Percentiles rank a stretch among this genome's conserved stretches.
These are phyloP conservation scores for Schizothorax lantsangensis DNA, from an alignment of 2,797 vertebrate species.

Conservation along the genomic window DNA sequence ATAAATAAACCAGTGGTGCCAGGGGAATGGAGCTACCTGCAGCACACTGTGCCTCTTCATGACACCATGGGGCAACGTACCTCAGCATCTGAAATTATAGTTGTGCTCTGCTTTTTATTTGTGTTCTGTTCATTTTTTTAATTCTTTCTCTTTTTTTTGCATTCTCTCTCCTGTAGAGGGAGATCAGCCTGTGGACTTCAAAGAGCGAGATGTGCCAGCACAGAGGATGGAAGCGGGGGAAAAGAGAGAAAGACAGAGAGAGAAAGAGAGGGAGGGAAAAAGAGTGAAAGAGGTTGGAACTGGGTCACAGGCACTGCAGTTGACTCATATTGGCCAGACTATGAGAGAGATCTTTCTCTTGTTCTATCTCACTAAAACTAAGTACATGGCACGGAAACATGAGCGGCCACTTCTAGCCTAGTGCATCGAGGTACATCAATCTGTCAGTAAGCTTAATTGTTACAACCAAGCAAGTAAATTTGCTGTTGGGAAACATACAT, in stretches of 20 bases:
- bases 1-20: conserved; percentile 69
- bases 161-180: conserved; percentile 74
- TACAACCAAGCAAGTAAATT: conserved; percentile 49
- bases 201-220: conserved; percentile 65
- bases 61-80: conserved; percentile 65
- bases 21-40: conserved; percentile 63
- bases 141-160: conserved; percentile 49
- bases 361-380: conserved; percentile 47
- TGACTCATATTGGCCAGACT: conserved; percentile 75
- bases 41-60: conserved; percentile 63
- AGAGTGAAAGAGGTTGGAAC: conserved; percentile 77
- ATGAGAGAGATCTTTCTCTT: conserved; percentile 34
- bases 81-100: conserved; percentile 60
- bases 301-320: conserved; percentile 84
- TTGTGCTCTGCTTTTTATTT: conserved; percentile 42
- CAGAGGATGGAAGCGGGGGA: conserved; percentile 36
- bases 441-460: conserved; percentile 40
- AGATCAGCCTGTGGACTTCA: conserved; percentile 83
- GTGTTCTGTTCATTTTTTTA: conserved; percentile 24
- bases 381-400: conserved; percentile 17
- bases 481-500: conserved; percentile 39
- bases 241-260: conserved; percentile 32
- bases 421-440: conserved; percentile 3
- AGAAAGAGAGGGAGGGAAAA: conserved; percentile 26
- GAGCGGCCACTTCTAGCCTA: not conserved